Conservation (phyloP, 2,113 vertebrate genomes). For the Sporophila hypoxantha region DNA sequence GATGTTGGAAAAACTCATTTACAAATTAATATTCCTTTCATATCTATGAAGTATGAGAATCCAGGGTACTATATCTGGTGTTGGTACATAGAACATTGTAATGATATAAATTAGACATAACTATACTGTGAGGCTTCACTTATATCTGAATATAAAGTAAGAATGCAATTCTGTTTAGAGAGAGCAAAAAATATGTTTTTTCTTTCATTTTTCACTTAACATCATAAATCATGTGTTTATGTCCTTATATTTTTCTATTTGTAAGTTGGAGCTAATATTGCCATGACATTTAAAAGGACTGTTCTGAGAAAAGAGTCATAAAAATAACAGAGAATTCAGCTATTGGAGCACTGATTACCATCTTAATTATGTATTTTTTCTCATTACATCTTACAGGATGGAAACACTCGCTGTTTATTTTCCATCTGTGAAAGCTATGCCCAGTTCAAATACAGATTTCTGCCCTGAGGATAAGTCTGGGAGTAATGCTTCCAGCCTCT, state of each 20-base stretch:
- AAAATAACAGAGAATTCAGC: slow-evolving; percentile 2
- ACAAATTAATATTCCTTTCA: slow-evolving; percentile 16
- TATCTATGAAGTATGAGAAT: background rate
- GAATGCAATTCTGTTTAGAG: background rate
- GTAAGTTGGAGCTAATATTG: slow-evolving; percentile 6
- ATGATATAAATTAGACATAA: background rate
- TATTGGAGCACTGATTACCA: background rate
- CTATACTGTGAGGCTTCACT: background rate
- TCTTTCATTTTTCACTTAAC: background rate
- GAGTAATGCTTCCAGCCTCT: background rate
- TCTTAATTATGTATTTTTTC: slow-evolving; percentile 34
- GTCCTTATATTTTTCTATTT: background rate
- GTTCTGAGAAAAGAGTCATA: slow-evolving; percentile 1
- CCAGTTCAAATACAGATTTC: background rate
- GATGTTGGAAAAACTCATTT: slow-evolving; percentile 19
- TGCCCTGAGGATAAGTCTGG: background rate
- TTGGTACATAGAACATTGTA: background rate
- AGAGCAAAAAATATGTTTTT: background rate
- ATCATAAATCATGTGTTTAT: background rate
- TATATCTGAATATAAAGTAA: background rate
- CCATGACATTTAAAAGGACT: slow-evolving; percentile 10
- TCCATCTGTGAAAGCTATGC: background rate
- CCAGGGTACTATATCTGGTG: background rate
- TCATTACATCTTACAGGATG: slow-evolving; percentile 4
- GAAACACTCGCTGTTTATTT: background rate